These are phyloP conservation scores for Phaetusa simplex DNA, from an alignment of 2,113 vertebrate species.

Conservation along the genomic window DNA sequence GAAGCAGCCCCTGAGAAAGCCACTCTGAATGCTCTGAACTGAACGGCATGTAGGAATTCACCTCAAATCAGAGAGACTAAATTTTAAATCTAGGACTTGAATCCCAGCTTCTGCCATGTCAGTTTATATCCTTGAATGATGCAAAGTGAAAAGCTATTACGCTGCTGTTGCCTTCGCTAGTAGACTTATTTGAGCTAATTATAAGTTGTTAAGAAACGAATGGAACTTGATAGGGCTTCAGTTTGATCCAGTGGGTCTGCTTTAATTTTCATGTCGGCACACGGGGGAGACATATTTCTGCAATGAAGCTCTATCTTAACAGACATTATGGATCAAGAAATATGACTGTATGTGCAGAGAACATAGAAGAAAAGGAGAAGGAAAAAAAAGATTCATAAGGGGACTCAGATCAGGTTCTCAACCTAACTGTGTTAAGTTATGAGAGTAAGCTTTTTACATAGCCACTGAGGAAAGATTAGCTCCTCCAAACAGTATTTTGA, in stretches of 20 bases:
- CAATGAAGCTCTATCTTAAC: background rate
- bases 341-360: background rate
- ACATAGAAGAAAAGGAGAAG: background rate
- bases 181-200: background rate
- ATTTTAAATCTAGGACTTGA: background rate
- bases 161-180: background rate
- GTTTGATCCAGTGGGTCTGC: background rate
- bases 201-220: background rate
- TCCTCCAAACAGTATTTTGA: background rate
- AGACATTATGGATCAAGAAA: background rate
- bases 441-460: background rate
- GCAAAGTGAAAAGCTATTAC: constrained; percentile 5
- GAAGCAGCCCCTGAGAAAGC: background rate
- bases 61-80: background rate
- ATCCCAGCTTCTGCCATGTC: background rate
- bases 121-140: background rate
- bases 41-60: background rate
- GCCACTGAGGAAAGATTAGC: background rate
- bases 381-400: background rate
- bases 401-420: background rate
- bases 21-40: background rate
- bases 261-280: background rate
- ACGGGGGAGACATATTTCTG: background rate
- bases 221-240: background rate
- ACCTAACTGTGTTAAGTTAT: background rate